Evolutionary conservation across 2,888 invertebrate species (phyloP), one percentile per base, ranked within the genome.

Genomic region (Chelonus formosanus): DNA sequence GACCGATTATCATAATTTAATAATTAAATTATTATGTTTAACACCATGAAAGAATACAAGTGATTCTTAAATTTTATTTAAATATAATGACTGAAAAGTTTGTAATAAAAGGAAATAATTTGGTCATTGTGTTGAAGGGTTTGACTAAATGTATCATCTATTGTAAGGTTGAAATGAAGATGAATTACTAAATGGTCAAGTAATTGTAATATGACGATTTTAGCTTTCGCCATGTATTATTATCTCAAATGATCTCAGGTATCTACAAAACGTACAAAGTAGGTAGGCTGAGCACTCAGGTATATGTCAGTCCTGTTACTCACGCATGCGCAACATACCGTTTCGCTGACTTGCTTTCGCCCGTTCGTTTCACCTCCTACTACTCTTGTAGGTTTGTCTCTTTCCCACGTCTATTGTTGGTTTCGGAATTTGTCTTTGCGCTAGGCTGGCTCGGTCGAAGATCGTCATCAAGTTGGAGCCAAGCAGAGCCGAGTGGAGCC

Each of bases 381-480:
- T 58, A 10, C 47, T 35, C 4, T 47, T 6, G 32, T 57, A 45
- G 32, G 31, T 45, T 44, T 58, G 34, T 58, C 58, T 48, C 35
- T 34, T 47, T 58, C 47, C 47, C 58, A 58, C 58, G 36, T 34
- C 58, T 58, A 58, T 58, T 58, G 58, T 58, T 58, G 47, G 58
- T 58, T 45, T 58, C 10, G 58, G 58, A 58, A 58, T 52, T 52
- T 58, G 58, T 58, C 58, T 58, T 47, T 47, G 58, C 35, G 20
- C 48, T 58, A 36, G 10, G 58, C 35, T 45, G 52, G 3, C 47
- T 45, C 48, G 58, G 47, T 58, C 47, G 45, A 47, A 31, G 58
- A 58, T 58, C 58, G 58, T 58, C 58, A 57, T 57, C 45, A 47
- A 58, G 58, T 58, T 58, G 58, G 58, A 58, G 58, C 32, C 45